These are phyloP conservation scores for Mergus octosetaceus DNA, from an alignment of 2,797 vertebrate genomes.

Conservation along the genomic window DNA sequence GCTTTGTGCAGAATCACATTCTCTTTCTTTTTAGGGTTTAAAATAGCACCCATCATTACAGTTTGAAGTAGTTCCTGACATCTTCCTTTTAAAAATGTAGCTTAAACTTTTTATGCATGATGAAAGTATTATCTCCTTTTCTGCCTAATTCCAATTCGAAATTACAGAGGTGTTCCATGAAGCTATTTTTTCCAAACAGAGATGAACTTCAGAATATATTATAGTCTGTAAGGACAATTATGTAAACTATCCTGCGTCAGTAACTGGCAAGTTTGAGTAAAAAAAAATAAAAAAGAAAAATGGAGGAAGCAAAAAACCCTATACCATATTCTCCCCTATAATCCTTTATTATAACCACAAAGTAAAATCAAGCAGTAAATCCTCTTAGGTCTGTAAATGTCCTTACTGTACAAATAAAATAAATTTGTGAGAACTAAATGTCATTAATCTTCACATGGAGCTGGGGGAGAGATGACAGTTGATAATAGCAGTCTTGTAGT, in stretches of 20 bases:
- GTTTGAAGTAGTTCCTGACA: background rate
- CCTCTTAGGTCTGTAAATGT: background rate
- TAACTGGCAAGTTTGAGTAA: background rate
- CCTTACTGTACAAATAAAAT: background rate
- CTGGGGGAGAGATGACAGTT: background rate
- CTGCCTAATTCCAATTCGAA: background rate
- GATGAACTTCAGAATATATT: background rate
- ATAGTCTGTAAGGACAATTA: background rate
- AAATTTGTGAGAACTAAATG: background rate
- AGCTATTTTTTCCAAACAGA: background rate
- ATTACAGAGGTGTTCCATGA: background rate
- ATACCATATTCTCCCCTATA: background rate
- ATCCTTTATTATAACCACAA: background rate
- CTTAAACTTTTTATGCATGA: background rate
- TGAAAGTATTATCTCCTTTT: background rate
- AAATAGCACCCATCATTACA: background rate
- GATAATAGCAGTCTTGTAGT: background rate
- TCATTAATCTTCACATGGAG: background rate
- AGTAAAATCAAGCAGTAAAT: constrained; percentile 16
- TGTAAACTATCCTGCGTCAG: background rate
- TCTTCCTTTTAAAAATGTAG: background rate
- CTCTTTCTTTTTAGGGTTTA: background rate
- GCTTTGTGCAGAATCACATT: accelerated
- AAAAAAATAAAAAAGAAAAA: background rate
- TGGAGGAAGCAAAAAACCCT: accelerated